phyloP scores from a whole-genome alignment of 2,797 vertebrate species.

The Enteromius unitaeniatus region DNA sequence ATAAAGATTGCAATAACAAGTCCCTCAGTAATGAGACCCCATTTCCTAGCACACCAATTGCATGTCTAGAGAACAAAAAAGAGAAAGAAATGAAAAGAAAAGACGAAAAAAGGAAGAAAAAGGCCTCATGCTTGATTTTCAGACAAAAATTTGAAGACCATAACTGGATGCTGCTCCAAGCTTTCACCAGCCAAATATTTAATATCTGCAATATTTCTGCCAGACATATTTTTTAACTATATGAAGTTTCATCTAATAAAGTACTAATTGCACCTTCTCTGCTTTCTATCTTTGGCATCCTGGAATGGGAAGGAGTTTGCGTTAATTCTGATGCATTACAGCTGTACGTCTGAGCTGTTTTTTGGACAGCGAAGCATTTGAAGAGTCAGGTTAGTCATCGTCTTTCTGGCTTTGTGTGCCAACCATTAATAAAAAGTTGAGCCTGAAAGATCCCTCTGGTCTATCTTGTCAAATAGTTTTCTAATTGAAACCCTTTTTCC shows the following conservation, averaged over 20 bases:
- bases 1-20: constrained; percentile 57
- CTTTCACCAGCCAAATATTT: constrained; percentile 53
- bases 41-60: constrained; percentile 52
- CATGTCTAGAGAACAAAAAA: constrained; percentile 42
- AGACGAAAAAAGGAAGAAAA: background rate
- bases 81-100: constrained; percentile 22
- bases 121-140: constrained; percentile 31
- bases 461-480: constrained; percentile 45
- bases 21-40: constrained; percentile 52
- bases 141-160: constrained; percentile 46
- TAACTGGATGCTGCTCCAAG: constrained; percentile 43
- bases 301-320: constrained; percentile 34
- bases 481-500: constrained; percentile 51
- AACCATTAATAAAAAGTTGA: constrained; percentile 50
- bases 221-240: constrained; percentile 53
- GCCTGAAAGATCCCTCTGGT: constrained; percentile 38
- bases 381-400: constrained; percentile 49
- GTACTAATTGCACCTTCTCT: constrained; percentile 54
- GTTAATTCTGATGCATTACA: constrained; percentile 54
- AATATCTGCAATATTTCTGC: constrained; percentile 48
- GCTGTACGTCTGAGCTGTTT: constrained; percentile 46
- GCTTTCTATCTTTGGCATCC: constrained; percentile 49
- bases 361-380: constrained; percentile 47
- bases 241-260: constrained; percentile 51
- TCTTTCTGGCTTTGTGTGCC: constrained; percentile 34